Evolutionary conservation across 2,113 vertebrate species (phyloP).

Genomic region (Chaenogobius annularis): DNA sequence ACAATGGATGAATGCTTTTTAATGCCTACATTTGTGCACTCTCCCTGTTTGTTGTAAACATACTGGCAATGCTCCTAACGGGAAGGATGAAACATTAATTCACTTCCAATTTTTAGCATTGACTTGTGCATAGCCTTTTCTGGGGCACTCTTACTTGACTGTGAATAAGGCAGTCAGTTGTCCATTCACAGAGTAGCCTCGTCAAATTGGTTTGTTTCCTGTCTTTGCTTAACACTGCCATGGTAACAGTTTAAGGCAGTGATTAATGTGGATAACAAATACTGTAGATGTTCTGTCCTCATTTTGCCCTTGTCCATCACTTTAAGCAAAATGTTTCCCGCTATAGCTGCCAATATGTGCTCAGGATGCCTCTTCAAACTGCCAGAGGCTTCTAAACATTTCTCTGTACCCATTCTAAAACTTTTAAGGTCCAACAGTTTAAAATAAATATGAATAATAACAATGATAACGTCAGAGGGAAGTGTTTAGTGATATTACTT

Average conservation of each 20-base stretch:
- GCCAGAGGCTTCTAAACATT: constrained; percentile 49
- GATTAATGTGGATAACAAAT: constrained; percentile 54
- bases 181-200: not conserved
- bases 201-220: constrained; percentile 39
- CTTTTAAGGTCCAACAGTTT: constrained; percentile 9
- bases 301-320: constrained; percentile 37
- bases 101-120: not conserved
- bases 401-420: constrained; percentile 31
- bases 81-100: not conserved
- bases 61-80: not conserved
- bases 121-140: not conserved
- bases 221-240: constrained; percentile 59
- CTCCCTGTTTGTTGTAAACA: not conserved
- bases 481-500: constrained; percentile 51
- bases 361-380: constrained; percentile 53
- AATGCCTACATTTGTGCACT: not conserved
- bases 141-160: not conserved
- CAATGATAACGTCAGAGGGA: constrained; percentile 9
- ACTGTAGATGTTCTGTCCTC: constrained; percentile 40
- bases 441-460: not conserved
- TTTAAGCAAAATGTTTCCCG: constrained; percentile 44
- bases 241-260: constrained; percentile 54
- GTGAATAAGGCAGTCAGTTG: not conserved
- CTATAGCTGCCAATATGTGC: constrained; percentile 54
- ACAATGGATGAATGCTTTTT: not conserved